Evolutionary conservation across 2,113 vertebrate species (phyloP), one percentile per base, ranked within the genome.

Genomic region (Prochilodus magdalenae): DNA sequence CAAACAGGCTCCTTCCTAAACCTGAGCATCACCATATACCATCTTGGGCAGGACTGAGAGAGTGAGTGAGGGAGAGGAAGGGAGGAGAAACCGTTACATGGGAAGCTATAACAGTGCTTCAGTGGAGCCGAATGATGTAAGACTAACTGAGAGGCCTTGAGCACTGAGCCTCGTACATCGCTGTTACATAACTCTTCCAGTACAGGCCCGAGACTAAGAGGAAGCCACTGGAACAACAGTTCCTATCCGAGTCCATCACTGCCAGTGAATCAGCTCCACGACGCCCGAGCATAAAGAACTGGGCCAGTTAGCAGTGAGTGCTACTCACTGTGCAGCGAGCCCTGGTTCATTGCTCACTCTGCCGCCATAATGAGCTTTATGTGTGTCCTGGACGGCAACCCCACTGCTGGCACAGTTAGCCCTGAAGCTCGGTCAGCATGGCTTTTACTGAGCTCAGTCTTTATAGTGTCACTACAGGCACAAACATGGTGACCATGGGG

Each of bases 181-280:
- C 69, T 70, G 59, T 76, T 78, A 75, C 47, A 74, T 82, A 87
- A 80, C 29, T 30, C 73, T 62, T 57, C 66, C 63, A 55, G 71
- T 76, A 73, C 59, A 11, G 49, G 15, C 14, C 71, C 20, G 27
- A 51, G 69, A 81, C 40, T 24, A 53, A 57, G 71, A 49, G 44
- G n/a, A 78, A 78, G 36, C 76, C 27, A 70, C 24, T 33, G n/a
- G 72, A 67, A 73, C 44, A 57, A 78, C 49, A 62, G 40, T 63
- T 70, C 67, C 69, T 49, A 75, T 80, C 49, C 22, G 22, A 83
- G 67, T 73, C 22, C 57, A 51, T 84, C 44, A 65, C 44, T 62
- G 73, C 24, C 65, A 63, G 74, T 70, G 69, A 79, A 60, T 79
- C 75, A 73, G 49, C 60, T 15, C 60, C 26, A 13, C 15, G 60